phyloP scores from a whole-genome alignment of 2,797 vertebrate genomes.

The Crenichthys baileyi region DNA sequence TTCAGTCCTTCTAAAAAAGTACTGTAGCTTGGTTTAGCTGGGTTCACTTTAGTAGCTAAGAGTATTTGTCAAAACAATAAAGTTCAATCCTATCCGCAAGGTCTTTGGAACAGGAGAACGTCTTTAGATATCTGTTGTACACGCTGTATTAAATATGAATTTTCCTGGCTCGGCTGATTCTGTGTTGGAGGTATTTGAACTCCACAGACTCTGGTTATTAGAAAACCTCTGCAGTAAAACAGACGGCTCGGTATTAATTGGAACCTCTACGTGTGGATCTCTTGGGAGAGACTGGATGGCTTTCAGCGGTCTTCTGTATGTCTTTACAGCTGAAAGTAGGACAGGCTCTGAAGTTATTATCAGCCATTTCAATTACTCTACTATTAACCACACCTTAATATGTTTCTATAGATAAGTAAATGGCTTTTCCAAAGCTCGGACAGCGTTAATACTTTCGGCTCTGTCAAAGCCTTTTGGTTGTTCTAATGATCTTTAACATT shows the following conservation, averaged over 20 bases:
- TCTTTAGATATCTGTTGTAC: background rate
- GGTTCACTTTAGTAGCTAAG: background rate
- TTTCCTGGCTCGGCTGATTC: background rate
- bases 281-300: conserved; percentile 1
- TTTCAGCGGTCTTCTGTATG: conserved; percentile 3
- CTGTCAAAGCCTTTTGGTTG: background rate
- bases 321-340: conserved; percentile 21
- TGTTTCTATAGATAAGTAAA: background rate
- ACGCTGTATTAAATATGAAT: background rate
- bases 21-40: background rate
- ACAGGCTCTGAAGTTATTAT: conserved; percentile 6
- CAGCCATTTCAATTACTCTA: conserved; percentile 1
- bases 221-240: background rate
- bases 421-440: background rate
- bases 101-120: background rate
- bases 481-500: background rate
- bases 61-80: background rate
- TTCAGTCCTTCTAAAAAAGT: background rate
- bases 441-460: background rate
- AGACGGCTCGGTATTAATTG: background rate
- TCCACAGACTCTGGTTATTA: background rate
- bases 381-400: background rate
- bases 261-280: conserved; percentile 8
- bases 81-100: background rate
- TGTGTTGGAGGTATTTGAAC: background rate